Base-by-base conservation (phyloP, 1,140 invertebrate species). In the Conus betulinus region DNA sequence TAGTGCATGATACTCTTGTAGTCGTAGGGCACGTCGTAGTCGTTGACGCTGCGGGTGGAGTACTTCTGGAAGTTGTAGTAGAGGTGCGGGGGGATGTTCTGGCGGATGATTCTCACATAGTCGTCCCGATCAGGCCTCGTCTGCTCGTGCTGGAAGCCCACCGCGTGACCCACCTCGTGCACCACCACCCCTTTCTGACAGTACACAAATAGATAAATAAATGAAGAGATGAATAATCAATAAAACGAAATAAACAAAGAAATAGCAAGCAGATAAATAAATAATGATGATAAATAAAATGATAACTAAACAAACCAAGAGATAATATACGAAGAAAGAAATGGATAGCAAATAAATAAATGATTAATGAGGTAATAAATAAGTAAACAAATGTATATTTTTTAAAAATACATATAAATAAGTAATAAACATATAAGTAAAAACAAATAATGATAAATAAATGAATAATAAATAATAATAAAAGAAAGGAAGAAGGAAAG, bases 61-160 rank as follows among this genome's bases (percentile, higher is more conserved):
- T 94, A 95, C 76, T 95, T 96, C 23, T 94, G 87, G 90, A 96
- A 96, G 88, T 96, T 96, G 27, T 94, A 92, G 20, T 94, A 92
- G 92, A 94, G 93, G 39, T 91, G 92, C 5, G 87, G 79, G 96
- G n/a, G 93, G 25, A 98, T 97, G 57, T 97, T 97, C 5, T 96
- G 93, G 95, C 96, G 97, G 76, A 96, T 93, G 63, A 97, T 96
- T 4, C 91, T 94, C 13, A 97, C 96, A 91, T 96, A 97, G 0
- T 96, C 93, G 91, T 97, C 71, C 97, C 94, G 93, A 97, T 96
- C 11, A 95, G 94, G 94, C 23, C 96, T 95, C 90, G 96, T 97
- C 92, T 97, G 97, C 91, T 97, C 97, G 91, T 97, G 96, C 84
- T 94, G 92, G 88, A 95, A 94, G 15, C 96, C 96, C 23, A 96